Conservation (phyloP, 2,888 invertebrate genomes). For the Epistrophe eligans region DNA sequence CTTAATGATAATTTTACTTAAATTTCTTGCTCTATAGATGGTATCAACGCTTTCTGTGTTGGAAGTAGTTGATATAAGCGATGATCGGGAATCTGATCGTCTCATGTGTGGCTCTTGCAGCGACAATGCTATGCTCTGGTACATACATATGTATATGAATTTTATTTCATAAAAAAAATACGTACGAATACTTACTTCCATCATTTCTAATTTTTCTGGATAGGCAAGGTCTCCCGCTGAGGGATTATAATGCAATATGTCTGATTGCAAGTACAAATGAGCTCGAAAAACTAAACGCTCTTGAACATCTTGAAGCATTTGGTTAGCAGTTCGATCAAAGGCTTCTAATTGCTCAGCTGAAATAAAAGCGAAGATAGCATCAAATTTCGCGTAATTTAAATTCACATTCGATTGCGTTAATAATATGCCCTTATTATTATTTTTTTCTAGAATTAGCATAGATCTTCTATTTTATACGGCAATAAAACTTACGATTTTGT, state of each 20-base stretch:
- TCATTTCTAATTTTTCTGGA: slow-evolving; percentile 98
- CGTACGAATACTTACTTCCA: slow-evolving; percentile 88
- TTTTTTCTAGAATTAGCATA: neutral
- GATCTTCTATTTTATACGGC: neutral
- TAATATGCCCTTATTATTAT: too few species aligned
- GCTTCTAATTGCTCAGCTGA: slow-evolving; percentile 89
- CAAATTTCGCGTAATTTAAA: too few species aligned
- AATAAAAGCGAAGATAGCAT: slow-evolving; percentile 70
- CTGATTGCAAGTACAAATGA: slow-evolving; percentile 95
- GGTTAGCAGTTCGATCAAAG: slow-evolving; percentile 90
- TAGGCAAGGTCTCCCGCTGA: slow-evolving; percentile 98
- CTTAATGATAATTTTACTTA: slow-evolving; percentile 77
- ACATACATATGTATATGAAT: slow-evolving; percentile 56
- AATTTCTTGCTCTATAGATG: slow-evolving; percentile 80
- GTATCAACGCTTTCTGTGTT: slow-evolving; percentile 87
- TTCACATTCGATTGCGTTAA: too few species aligned
- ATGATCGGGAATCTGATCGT: slow-evolving; percentile 88
- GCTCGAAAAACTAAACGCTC: slow-evolving; percentile 98
- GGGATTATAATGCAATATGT: slow-evolving; percentile 94
- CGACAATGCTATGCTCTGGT: slow-evolving; percentile 87
- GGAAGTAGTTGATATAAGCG: slow-evolving; percentile 88
- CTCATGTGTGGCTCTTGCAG: slow-evolving; percentile 86
- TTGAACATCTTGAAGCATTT: slow-evolving; percentile 96
- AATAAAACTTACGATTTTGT: slow-evolving; percentile 88
- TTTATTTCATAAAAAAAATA: neutral